phyloP scores from a whole-genome alignment of 2,797 vertebrate genomes.

The Nyctibius grandis region DNA sequence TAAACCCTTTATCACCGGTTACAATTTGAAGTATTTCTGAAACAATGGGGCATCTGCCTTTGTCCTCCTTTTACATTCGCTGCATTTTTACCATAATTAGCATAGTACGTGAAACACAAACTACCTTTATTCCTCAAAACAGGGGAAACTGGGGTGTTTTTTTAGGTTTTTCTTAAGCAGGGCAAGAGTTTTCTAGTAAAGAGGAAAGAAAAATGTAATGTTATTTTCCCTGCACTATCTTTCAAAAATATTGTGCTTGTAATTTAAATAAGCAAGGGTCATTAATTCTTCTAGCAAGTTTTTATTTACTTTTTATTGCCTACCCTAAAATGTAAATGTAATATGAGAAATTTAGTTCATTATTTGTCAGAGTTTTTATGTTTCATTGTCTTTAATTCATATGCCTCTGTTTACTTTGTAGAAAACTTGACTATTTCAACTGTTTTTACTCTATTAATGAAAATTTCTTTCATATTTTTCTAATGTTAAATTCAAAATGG shows the following conservation, averaged over 20 bases:
- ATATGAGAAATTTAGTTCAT: constrained; percentile 21
- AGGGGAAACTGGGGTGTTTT: not conserved
- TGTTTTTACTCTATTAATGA: not conserved
- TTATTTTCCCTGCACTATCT: not conserved
- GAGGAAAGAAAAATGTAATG: not conserved
- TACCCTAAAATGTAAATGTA: constrained; percentile 48
- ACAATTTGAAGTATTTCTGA: not conserved
- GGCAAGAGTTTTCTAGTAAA: constrained; percentile 40
- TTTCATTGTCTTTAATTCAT: constrained; percentile 1
- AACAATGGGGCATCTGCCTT: not conserved
- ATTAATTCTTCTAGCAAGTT: constrained; percentile 61
- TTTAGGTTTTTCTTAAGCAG: constrained; percentile 15
- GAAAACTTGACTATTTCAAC: constrained; percentile 47
- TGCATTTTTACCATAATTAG: not conserved
- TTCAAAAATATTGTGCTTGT: constrained; percentile 52
- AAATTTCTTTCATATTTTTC: constrained; percentile 44
- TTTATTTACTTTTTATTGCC: constrained; percentile 63
- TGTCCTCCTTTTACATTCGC: not conserved
- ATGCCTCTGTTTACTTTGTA: constrained; percentile 13
- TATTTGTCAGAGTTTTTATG: constrained; percentile 57
- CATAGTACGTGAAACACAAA: not conserved
- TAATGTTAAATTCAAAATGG: constrained; percentile 44
- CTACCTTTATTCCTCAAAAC: not conserved
- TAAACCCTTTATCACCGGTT: not conserved
- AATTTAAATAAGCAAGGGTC: constrained; percentile 59